Conservation (phyloP, 1,140 invertebrate genomes). For the Mactra quadrangularis region DNA sequence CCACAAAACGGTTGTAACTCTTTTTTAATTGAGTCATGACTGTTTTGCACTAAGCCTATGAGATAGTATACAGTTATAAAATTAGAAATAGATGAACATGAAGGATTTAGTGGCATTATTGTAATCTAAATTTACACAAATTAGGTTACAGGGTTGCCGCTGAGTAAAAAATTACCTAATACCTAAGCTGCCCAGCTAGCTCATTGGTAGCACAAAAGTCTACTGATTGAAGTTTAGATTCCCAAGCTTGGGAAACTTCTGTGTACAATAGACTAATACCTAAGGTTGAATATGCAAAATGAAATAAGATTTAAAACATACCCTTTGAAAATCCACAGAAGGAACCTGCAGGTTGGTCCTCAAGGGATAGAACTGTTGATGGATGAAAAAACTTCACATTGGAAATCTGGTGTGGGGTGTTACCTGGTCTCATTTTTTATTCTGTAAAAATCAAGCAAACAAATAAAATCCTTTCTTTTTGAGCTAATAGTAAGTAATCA, state of each 20-base stretch:
- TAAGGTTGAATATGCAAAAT: neutral
- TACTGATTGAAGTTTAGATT: neutral
- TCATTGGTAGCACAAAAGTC: neutral
- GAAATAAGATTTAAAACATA: neutral
- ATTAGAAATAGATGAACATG: no score
- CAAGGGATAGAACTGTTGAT: slow-evolving; percentile 25
- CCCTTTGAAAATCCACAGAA: slow-evolving; percentile 46
- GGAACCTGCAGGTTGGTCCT: slow-evolving; percentile 46
- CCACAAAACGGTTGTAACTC: no score
- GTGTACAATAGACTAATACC: neutral
- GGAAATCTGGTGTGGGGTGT: slow-evolving; percentile 17
- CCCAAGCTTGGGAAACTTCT: neutral
- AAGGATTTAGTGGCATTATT: no score
- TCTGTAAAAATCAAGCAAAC: neutral
- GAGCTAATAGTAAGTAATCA: neutral
- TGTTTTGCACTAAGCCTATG: no score
- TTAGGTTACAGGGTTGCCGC: neutral
- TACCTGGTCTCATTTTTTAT: slow-evolving; percentile 11
- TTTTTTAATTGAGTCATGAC: no score
- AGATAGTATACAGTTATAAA: no score
- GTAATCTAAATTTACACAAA: no score
- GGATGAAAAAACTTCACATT: slow-evolving; percentile 23
- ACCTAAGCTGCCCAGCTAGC: neutral
- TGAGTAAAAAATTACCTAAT: neutral
- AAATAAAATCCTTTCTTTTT: neutral